Conservation (phyloP, 2,888 invertebrate species). For the Habroteleia sp. region DNA sequence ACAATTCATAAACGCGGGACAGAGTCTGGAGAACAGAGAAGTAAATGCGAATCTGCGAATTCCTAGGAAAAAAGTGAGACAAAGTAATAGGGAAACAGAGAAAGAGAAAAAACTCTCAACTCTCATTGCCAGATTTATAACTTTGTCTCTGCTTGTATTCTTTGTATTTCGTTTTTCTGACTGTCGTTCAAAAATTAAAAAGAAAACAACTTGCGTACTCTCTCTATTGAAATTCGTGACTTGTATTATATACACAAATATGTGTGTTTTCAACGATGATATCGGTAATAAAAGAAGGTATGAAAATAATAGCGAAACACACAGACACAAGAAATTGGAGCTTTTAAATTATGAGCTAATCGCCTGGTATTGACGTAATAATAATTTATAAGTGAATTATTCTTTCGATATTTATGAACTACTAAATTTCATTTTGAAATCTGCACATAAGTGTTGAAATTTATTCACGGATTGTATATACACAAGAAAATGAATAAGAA, state of each 20-base stretch:
- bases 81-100: slow-evolving; percentile 50
- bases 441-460: too few species aligned
- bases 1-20: slow-evolving; percentile 62
- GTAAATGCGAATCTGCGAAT: slow-evolving; percentile 60
- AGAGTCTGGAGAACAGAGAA: slow-evolving; percentile 58
- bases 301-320: slow-evolving; percentile 37
- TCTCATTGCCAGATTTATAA: slow-evolving; percentile 60
- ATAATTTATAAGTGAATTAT: neutral
- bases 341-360: slow-evolving; percentile 43
- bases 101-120: slow-evolving; percentile 55
- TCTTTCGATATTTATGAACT: too few species aligned
- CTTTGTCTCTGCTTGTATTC: slow-evolving; percentile 58
- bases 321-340: slow-evolving; percentile 24
- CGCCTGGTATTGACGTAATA: slow-evolving; percentile 16
- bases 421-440: too few species aligned
- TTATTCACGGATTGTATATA: too few species aligned
- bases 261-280: slow-evolving; percentile 39
- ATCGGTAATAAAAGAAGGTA: slow-evolving; percentile 46
- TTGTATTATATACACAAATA: slow-evolving; percentile 23
- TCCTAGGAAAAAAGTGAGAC: slow-evolving; percentile 44
- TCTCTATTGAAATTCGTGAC: slow-evolving; percentile 61
- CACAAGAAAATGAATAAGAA: too few species aligned
- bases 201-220: slow-evolving; percentile 50
- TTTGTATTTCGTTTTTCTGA: slow-evolving; percentile 54
- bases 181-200: slow-evolving; percentile 57